A percentile compares a stretch with the other conserved stretches of the same genome.
These are phyloP conservation scores for Cotesia congregata DNA, from an alignment of 2,888 invertebrate species.

Conservation along the genomic window DNA sequence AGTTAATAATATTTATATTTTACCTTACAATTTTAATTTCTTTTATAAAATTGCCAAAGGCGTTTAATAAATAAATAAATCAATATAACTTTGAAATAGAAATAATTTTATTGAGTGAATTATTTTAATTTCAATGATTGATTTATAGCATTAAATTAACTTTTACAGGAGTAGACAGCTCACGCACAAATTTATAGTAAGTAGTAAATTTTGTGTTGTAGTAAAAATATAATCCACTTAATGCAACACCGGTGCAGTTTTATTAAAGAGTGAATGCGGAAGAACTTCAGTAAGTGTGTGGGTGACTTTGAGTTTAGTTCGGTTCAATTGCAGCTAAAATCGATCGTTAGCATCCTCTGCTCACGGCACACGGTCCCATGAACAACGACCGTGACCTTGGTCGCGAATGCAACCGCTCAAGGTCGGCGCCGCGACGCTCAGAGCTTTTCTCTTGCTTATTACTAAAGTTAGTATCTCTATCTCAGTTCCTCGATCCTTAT, in stretches of 20 bases:
- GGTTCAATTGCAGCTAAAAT: constrained; percentile 19
- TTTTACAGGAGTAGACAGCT: no score
- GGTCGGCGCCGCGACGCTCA: constrained; percentile 32
- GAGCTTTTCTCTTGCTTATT: neutral
- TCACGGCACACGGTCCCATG: constrained; percentile 10
- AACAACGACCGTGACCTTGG: constrained; percentile 33
- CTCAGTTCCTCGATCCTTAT: constrained; percentile 8
- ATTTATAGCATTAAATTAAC: no score
- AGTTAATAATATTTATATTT: no score
- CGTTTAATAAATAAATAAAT: no score
- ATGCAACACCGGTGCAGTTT: neutral
- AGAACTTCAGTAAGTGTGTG: neutral
- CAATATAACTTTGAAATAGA: no score
- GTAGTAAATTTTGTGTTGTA: neutral
- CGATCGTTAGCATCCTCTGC: constrained; percentile 19
- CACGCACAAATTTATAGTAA: no score
- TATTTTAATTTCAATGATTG: no score
- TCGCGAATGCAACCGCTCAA: constrained; percentile 22
- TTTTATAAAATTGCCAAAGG: no score
- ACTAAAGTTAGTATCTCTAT: neutral
- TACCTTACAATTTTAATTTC: no score
- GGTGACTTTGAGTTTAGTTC: constrained; percentile 22
- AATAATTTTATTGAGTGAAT: no score
- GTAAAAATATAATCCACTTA: no score
- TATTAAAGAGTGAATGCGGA: neutral